Base-by-base conservation (phyloP, 2,113 vertebrate species). In the Numenius arquata region DNA sequence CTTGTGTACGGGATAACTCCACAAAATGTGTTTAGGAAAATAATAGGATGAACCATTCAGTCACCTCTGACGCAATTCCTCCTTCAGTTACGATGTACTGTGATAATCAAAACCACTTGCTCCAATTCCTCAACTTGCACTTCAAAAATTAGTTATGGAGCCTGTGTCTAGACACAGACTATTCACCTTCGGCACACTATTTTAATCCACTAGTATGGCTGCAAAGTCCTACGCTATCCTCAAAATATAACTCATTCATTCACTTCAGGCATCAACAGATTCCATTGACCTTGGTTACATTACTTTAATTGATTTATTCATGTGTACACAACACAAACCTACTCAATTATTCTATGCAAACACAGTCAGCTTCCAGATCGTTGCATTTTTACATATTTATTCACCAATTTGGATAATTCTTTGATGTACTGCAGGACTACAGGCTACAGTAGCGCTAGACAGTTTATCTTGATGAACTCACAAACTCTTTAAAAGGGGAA, bases 291-390 rank as follows among this genome's bases (percentile, higher is more conserved):
- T 95, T 89, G 80, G 80, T 78, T 95, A 94, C 96, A 75, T 75
- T 0, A 94, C 74, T 95, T 92, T 90, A 90, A 97, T 86, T 86
- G 83, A 92, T 93, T 89, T 95, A 96, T 91, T 95, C 81, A 86
- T 95, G 92, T 15, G 11, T 80, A 86, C 52, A 86, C 61, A 89
- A 94, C 92, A 90, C 72, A 93, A 94, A 86, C 56, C 63, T 93
- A 77, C 76, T 95, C 79, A 94, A 94, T 91, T 96, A 93, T 68
- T 87, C 63, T 94, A 53, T 76, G 85, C 92, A 97, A 96, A 95
- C 82, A 92, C 20, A 94, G 75, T 34, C 52, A 96, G 81, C 52
- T 95, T 95, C 82, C 85, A 95, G 82, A 92, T 90, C 65, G 87
- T 62, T 93, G 91, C 86, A 58, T 92, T 95, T 92, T 84, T 90